phyloP scores from a whole-genome alignment of 2,888 invertebrate species.

The Ormyrus pomaceus region DNA sequence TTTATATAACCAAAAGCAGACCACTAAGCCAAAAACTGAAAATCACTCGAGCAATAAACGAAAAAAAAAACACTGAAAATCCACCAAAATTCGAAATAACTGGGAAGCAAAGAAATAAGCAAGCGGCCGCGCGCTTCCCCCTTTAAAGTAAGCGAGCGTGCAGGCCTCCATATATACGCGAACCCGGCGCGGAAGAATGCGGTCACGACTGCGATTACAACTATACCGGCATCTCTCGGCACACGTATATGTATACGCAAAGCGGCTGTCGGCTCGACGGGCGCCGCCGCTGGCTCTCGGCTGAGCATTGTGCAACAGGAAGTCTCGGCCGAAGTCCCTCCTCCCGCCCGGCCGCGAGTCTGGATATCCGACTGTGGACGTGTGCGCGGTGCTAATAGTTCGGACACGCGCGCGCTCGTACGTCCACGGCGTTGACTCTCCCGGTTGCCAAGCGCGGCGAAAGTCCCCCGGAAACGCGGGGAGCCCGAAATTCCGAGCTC shows the following conservation, averaged over 20 bases:
- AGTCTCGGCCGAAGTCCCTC: constrained; percentile 14
- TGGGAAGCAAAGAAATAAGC: too few species aligned
- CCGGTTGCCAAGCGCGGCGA: constrained; percentile 22
- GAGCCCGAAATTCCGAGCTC: too few species aligned
- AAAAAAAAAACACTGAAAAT: too few species aligned
- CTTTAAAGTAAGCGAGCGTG: too few species aligned
- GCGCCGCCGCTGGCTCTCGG: background rate
- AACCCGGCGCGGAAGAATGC: constrained; percentile 19
- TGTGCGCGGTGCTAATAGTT: constrained; percentile 53
- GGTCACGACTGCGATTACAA: constrained; percentile 16
- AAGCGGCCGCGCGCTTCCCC: too few species aligned
- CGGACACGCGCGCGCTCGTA: constrained; percentile 24
- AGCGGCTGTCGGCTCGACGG: background rate
- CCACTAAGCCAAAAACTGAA: too few species aligned
- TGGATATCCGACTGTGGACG: constrained; percentile 43
- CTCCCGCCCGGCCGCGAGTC: background rate
- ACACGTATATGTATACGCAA: constrained; percentile 22
- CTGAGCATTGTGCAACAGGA: constrained; percentile 50
- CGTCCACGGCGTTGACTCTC: constrained; percentile 3
- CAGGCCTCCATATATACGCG: too few species aligned
- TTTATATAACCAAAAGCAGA: too few species aligned
- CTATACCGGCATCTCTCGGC: background rate
- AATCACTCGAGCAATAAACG: too few species aligned
- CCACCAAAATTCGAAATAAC: too few species aligned
- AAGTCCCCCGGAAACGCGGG: too few species aligned